Percentiles rank a stretch among this genome's conserved stretches.
phyloP scores from a whole-genome alignment of 92 coral and sea anemone genomes.

The Zoanthus gigantus region DNA sequence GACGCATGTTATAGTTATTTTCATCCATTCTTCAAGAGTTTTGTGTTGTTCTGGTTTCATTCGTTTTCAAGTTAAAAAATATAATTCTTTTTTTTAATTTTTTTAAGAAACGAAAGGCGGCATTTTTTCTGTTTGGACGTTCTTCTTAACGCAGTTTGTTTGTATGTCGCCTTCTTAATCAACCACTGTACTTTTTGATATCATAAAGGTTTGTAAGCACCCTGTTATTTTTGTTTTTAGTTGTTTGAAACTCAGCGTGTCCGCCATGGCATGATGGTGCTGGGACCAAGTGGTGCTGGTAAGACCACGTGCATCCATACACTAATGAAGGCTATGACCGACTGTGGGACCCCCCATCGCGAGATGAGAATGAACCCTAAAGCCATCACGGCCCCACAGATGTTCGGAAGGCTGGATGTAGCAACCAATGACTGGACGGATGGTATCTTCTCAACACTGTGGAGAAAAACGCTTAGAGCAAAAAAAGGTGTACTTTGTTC shows the following conservation, averaged over 20 bases:
- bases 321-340: constrained; percentile 91
- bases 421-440: constrained; percentile 94
- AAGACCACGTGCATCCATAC: constrained; percentile 87
- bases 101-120: no score
- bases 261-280: constrained; percentile 97
- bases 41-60: no score
- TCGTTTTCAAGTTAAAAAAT: no score
- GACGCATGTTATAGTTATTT: no score
- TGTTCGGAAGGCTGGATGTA: constrained; percentile 89
- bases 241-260: constrained; percentile 93
- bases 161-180: no score
- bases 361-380: constrained; percentile 97
- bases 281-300: constrained; percentile 94
- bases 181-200: no score
- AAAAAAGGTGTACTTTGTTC: constrained; percentile 73
- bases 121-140: no score
- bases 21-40: no score
- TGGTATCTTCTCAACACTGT: constrained; percentile 86
- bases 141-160: no score
- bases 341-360: constrained; percentile 86
- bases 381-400: constrained; percentile 94
- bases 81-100: no score
- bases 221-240: constrained; percentile 36
- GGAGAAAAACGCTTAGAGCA: constrained; percentile 93
- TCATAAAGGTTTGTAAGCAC: no score